These are phyloP conservation scores for Callorhinus ursinus DNA, from an alignment of 2,113 vertebrate species.

Conservation along the genomic window DNA sequence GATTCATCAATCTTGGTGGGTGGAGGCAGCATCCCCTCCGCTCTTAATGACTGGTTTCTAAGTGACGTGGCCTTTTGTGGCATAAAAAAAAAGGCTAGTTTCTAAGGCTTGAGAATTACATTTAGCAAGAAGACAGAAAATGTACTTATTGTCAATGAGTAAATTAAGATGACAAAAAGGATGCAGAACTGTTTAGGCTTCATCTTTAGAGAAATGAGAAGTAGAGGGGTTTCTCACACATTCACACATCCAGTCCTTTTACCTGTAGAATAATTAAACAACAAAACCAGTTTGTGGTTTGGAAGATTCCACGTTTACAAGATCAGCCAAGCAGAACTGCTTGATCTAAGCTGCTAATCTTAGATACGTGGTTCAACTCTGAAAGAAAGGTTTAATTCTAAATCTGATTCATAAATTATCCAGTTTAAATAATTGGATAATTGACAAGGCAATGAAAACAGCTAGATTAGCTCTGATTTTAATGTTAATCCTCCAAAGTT, in stretches of 20 bases:
- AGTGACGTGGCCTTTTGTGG: slow-evolving; percentile 54
- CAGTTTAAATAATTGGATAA: slow-evolving; percentile 46
- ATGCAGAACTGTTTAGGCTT: not conserved
- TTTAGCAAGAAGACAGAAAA: slow-evolving; percentile 38
- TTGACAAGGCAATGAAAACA: not conserved
- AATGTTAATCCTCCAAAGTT: not conserved
- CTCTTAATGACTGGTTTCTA: slow-evolving; percentile 54
- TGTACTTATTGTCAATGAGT: not conserved
- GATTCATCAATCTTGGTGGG: not conserved
- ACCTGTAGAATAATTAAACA: not conserved
- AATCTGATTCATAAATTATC: slow-evolving; percentile 11
- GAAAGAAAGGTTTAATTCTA: not conserved
- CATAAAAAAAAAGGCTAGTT: not conserved
- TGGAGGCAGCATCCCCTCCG: not conserved
- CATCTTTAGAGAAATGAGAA: not conserved
- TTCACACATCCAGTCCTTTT: not conserved
- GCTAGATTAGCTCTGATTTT: slow-evolving; percentile 44
- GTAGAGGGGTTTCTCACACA: not conserved
- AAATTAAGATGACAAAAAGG: slow-evolving; percentile 14
- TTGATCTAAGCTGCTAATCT: not conserved
- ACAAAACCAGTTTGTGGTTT: not conserved
- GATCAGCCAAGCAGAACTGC: not conserved
- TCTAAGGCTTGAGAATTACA: slow-evolving; percentile 39
- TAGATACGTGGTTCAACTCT: not conserved
- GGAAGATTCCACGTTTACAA: not conserved